Evolutionary conservation across 2,797 vertebrate genomes (phyloP).

Genomic region (Xenops minutus): DNA sequence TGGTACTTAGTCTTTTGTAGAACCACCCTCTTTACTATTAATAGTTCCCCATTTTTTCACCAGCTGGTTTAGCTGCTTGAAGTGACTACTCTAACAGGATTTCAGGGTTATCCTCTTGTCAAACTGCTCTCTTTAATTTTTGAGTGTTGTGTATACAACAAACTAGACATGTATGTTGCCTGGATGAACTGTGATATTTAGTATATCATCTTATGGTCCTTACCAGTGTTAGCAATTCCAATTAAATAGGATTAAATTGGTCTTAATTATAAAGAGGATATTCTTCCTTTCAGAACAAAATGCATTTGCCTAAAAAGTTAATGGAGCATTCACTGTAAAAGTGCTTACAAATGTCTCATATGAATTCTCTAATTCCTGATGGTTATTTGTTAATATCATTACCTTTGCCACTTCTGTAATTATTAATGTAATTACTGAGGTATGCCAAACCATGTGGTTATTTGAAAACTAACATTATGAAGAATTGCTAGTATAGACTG

Average conservation of each 20-base stretch:
- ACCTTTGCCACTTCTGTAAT: not conserved
- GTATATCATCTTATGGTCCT: not conserved
- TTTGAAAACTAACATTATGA: not conserved
- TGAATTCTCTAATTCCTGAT: not conserved
- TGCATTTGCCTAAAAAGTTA: not conserved
- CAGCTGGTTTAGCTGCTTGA: not conserved
- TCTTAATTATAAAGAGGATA: not conserved
- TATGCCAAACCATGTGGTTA: not conserved
- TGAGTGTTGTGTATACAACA: not conserved
- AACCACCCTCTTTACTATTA: not conserved
- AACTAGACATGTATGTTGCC: not conserved
- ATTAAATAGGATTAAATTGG: not conserved
- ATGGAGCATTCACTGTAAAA: constrained; percentile 8
- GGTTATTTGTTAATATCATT: not conserved
- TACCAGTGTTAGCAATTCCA: not conserved
- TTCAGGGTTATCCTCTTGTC: constrained; percentile 4
- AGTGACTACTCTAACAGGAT: not conserved
- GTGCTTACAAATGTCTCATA: not conserved
- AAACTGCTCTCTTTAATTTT: not conserved
- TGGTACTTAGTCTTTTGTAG: not conserved
- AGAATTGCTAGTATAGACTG: not conserved
- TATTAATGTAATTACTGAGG: not conserved
- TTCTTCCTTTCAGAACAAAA: not conserved
- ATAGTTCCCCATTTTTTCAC: not conserved
- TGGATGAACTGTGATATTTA: not conserved